Conservation (phyloP, 1,140 invertebrate genomes). For the Platorchestia sp. region DNA sequence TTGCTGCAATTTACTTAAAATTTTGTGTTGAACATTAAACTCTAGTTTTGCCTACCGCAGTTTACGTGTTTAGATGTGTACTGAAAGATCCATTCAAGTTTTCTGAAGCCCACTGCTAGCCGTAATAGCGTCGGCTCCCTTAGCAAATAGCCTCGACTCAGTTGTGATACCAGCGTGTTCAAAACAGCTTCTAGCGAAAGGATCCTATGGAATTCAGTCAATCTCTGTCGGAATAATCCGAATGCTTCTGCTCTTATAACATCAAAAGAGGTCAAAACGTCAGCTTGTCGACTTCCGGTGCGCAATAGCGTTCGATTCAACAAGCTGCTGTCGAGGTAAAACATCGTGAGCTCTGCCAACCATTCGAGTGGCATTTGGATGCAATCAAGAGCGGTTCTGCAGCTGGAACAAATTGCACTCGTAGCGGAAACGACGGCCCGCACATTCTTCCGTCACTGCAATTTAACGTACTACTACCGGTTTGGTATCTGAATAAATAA, state of each 20-base stretch:
- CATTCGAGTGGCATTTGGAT: not conserved
- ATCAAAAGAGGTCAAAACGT: conserved; percentile 1
- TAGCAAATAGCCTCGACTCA: no score
- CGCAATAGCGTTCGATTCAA: conserved; percentile 25
- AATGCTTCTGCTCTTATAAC: conserved; percentile 8
- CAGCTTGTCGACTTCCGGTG: not conserved
- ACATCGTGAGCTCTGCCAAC: not conserved
- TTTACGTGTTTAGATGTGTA: no score
- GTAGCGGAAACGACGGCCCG: not conserved
- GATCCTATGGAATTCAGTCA: not conserved
- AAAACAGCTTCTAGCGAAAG: not conserved
- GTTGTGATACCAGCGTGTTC: no score
- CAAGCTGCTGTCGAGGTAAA: not conserved
- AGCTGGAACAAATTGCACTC: not conserved
- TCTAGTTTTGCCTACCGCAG: no score
- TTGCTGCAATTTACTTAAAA: no score
- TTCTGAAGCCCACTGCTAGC: no score
- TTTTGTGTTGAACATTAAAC: no score
- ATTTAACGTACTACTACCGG: not conserved
- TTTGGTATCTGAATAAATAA: not conserved
- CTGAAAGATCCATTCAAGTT: no score
- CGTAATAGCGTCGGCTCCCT: no score
- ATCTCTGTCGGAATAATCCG: not conserved
- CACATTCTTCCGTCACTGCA: not conserved
- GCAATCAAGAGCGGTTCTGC: not conserved